Evolutionary conservation across 1,140 invertebrate species (phyloP), one percentile per base, ranked within the genome.

Genomic region (Goniozus legneri): DNA sequence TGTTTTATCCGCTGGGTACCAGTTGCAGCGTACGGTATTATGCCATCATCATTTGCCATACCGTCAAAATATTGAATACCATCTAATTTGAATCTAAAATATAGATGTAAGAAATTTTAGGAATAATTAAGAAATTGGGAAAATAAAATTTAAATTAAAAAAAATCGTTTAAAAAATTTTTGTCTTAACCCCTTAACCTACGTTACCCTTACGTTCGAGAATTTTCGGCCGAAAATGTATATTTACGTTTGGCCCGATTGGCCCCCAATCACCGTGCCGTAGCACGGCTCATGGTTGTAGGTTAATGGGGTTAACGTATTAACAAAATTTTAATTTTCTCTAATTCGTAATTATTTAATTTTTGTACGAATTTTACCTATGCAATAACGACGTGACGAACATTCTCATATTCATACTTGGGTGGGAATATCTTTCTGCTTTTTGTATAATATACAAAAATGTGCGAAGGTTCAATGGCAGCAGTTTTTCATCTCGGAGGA

Each of bases 51-150:
- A 53, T 77, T 68, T 18, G 71, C 54, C 2, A 71, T 47, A 20
- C 72, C 65, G 3, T 69, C 60, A 14, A 78, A 68, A 44, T 74
- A 62, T 60, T 80, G 73, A 41, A 86, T 78, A 2, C 84, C 84
- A 64, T 85, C 84, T 21, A 84, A 70, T 30, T 82, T 77, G 39
- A 82, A 74, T 54, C 82, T 84, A 59, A 53, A 68, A 69, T 41
- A 37, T 24, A n/a, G n/a, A 24, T 22, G 22, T 42, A 8, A 39
- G 3, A 2, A 14, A 37, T 13, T 10, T 13, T 16, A 38, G 16
- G 15, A 22, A 31, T 8, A 8, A 16, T 33, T 13, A 31, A 12
- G 16, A 20, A 19, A 18, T 37, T 19, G 21, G 4, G 3, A 3
- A 24, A 42, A n/a, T n/a, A n/a, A n/a, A n/a, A n/a, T n/a, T n/a